Evolutionary conservation across 2,113 vertebrate genomes (phyloP).

Genomic region (Pica pica): DNA sequence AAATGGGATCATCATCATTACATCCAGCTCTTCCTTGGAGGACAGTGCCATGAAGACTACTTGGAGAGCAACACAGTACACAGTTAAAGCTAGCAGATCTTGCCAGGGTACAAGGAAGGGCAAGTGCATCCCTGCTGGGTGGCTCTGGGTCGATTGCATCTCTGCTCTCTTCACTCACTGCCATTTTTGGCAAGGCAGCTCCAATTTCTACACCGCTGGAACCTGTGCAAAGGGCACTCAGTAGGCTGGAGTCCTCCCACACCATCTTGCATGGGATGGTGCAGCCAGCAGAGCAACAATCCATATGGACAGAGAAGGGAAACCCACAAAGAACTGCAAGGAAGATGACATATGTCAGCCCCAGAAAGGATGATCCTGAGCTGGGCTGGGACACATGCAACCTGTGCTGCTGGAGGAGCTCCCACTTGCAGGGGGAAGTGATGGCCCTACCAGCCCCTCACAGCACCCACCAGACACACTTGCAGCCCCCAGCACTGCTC

Average conservation of each 20-base stretch:
- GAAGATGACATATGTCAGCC: background rate
- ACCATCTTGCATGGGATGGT: background rate
- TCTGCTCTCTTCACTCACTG: background rate
- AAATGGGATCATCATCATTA: background rate
- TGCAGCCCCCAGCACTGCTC: background rate
- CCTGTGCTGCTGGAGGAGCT: background rate
- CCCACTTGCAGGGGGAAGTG: rapidly evolving
- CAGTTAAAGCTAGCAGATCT: background rate
- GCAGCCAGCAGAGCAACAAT: background rate
- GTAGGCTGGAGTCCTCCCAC: background rate
- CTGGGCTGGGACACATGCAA: rapidly evolving
- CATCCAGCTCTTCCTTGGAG: background rate
- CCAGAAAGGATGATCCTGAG: background rate
- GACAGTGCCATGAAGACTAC: background rate
- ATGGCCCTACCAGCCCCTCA: background rate
- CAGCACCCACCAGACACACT: rapidly evolving
- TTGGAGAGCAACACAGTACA: background rate
- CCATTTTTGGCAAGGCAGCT: background rate
- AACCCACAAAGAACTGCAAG: background rate
- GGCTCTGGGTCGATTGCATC: no score
- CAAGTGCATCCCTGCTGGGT: background rate
- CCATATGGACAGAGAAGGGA: background rate
- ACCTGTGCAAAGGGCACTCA: background rate
- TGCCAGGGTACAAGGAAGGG: background rate
- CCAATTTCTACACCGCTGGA: background rate